These are phyloP conservation scores for Pollimyrus isidori DNA, from an alignment of 2,113 vertebrate species.

Conservation along the genomic window DNA sequence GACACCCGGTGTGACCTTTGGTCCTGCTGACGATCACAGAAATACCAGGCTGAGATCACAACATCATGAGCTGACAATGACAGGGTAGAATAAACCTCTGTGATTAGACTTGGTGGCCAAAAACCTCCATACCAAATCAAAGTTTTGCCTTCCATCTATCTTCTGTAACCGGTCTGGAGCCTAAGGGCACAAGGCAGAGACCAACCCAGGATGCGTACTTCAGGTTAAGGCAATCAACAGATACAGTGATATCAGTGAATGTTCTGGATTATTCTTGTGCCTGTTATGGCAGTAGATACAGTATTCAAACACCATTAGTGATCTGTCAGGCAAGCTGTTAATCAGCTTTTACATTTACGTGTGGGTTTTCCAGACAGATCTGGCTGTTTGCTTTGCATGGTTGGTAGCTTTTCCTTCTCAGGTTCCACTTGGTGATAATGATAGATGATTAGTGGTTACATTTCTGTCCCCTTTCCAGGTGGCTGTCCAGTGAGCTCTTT, in stretches of 20 bases:
- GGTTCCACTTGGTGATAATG: neutral
- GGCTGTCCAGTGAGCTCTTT: neutral
- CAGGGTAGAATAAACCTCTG: neutral
- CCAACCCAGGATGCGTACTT: neutral
- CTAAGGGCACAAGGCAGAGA: neutral
- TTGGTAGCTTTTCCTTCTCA: neutral
- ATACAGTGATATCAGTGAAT: neutral
- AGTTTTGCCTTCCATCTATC: neutral
- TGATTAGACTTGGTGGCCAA: neutral
- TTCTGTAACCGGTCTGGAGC: neutral
- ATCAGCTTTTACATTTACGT: neutral
- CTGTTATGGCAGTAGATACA: neutral
- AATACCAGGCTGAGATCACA: neutral
- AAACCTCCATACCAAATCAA: neutral
- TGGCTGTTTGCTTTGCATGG: neutral
- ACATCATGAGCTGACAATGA: neutral
- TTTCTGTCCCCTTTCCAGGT: neutral
- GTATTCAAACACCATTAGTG: neutral
- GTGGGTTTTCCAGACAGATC: neutral
- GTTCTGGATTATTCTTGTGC: neutral
- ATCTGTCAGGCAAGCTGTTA: neutral
- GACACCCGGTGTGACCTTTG: neutral
- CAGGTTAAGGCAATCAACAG: neutral
- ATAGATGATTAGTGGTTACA: neutral
- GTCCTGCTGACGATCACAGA: neutral